Conservation (phyloP, 2,797 vertebrate genomes). For the Sebastes ruberrimus region DNA sequence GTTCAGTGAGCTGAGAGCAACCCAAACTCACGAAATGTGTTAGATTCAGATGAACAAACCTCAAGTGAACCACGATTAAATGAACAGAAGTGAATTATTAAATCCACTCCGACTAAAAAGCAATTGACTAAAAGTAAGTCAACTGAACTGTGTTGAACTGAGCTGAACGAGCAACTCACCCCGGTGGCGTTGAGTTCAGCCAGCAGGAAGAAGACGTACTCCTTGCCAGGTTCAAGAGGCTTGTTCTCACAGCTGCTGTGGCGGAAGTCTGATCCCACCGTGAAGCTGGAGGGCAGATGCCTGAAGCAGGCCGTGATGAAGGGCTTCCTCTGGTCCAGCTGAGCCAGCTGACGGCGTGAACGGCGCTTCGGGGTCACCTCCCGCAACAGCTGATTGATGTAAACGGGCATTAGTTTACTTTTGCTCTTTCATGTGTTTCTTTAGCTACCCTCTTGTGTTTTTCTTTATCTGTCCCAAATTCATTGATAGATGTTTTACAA, state of each 20-base stretch:
- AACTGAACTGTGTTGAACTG: not conserved
- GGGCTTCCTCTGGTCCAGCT: conserved; percentile 88
- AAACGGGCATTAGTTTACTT: conserved; percentile 14
- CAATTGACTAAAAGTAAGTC: not conserved
- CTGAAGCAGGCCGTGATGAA: conserved; percentile 93
- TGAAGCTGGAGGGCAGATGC: conserved; percentile 87
- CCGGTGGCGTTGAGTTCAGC: conserved; percentile 90
- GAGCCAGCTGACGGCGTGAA: conserved; percentile 89
- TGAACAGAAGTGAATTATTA: not conserved
- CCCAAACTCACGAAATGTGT: not conserved
- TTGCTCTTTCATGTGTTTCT: not conserved
- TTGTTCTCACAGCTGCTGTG: conserved; percentile 93
- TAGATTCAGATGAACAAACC: not conserved
- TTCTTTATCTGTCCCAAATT: not conserved
- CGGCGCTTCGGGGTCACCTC: conserved; percentile 84
- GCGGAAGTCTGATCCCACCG: conserved; percentile 89
- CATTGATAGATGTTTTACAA: not conserved
- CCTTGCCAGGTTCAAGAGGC: conserved; percentile 89
- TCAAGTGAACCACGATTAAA: not conserved
- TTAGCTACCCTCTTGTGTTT: not conserved
- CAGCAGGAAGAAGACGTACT: conserved; percentile 93
- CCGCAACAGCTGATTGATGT: conserved; percentile 84
- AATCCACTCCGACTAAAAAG: not conserved
- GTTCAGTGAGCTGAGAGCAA: not conserved
- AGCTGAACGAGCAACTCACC: conserved; percentile 78